phyloP scores from a whole-genome alignment of 2,113 vertebrate species.

The Anseranas semipalmata region DNA sequence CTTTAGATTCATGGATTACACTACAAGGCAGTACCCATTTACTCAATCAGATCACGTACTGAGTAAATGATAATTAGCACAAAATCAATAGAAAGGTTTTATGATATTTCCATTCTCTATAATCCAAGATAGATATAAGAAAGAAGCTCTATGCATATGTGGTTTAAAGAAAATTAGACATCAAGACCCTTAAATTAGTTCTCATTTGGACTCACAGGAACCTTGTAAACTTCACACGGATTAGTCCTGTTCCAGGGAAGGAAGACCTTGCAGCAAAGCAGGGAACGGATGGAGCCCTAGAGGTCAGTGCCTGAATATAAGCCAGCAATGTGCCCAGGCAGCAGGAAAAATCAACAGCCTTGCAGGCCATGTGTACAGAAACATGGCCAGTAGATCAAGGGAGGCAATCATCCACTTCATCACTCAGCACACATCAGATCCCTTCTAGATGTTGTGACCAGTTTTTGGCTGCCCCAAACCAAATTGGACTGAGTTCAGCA shows the following conservation, averaged over 20 bases:
- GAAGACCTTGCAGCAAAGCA: neutral
- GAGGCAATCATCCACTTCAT: neutral
- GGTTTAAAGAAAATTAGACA: neutral
- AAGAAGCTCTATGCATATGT: neutral
- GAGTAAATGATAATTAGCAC: neutral
- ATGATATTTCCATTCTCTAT: neutral
- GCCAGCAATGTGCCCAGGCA: neutral
- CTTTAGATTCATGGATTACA: neutral
- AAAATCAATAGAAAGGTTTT: neutral
- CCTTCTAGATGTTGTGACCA: neutral
- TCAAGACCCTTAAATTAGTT: neutral
- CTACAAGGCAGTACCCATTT: neutral
- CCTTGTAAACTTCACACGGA: neutral
- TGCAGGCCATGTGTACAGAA: neutral
- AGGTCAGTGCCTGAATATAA: neutral
- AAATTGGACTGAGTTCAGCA: neutral
- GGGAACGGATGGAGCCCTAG: neutral
- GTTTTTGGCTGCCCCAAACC: accelerated
- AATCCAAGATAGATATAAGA: neutral
- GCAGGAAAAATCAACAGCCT: neutral
- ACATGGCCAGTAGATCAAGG: neutral
- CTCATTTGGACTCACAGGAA: neutral
- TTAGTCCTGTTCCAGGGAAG: neutral
- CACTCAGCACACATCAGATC: neutral
- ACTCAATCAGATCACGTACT: neutral